Evolutionary conservation across 2,888 invertebrate genomes (phyloP), one percentile per base, ranked within the genome.

Genomic region (Oeneis ivallda): DNA sequence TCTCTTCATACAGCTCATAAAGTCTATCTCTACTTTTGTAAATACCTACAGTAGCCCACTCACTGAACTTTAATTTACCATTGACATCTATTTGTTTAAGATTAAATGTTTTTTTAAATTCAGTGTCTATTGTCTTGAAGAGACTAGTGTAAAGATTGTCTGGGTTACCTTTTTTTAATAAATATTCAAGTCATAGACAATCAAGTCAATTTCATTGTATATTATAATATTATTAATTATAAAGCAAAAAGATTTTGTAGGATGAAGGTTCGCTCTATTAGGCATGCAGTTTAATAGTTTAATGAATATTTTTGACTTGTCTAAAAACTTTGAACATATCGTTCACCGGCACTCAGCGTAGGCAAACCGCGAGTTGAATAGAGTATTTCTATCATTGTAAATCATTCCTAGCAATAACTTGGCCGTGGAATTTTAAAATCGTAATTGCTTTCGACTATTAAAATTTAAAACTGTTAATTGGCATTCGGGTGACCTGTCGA

Each of bases 311-410:
- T 26, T 26, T 7, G 0, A 15, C n/a, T 7, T 13, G 1, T 17
- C 15, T 37, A 37, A 53, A 9, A 15, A 8, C n/a, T 34, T 32
- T 19, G 6, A 17, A 10, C 15, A 17, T 39, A 10, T 13, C 17
- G 39, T 17, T 41, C 2, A 41, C 41, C 41, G 13, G 19, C 56
- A 19, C 56, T 41, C 41, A 19, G 56, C 8, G 17, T 41, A 68
- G 62, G 37, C 58, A 65, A 66, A 69, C 66, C 10, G 50, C 41
- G n/a, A 61, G 61, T 65, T 62, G 57, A 67, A 66, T 65, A 68
- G 56, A 50, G 52, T 64, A 60, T 68, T 65, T 66, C 63, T 67
- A 57, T 71, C 60, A 70, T 67, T 70, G 62, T 62, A 70, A 66
- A 66, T 63, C 64, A 70, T 68, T 70, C 39, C 45, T 41, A 66